These are phyloP conservation scores for Acrocephalus scirpaceus DNA, from an alignment of 2,797 vertebrate species.

Conservation along the genomic window DNA sequence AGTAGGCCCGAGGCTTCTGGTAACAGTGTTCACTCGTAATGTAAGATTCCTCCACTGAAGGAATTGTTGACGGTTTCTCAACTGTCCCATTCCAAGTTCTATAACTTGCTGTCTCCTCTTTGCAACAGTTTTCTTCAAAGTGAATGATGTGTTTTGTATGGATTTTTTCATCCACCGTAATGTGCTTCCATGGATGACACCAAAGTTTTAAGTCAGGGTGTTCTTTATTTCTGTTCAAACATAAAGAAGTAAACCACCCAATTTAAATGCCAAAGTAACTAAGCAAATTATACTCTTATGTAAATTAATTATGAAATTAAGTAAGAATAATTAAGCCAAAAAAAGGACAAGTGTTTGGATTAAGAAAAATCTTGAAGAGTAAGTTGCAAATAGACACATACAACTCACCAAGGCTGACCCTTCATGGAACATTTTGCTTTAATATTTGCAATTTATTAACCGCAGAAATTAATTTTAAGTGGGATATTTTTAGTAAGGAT, in stretches of 20 bases:
- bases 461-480: background rate
- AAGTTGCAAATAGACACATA: background rate
- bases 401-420: background rate
- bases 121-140: slow-evolving; percentile 72
- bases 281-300: background rate
- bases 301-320: background rate
- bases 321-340: background rate
- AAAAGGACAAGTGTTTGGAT: background rate
- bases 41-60: slow-evolving; percentile 88
- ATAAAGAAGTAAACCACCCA: background rate
- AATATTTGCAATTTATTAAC: background rate
- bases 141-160: slow-evolving; percentile 73
- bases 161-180: slow-evolving; percentile 76
- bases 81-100: slow-evolving; percentile 83
- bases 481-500: background rate
- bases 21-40: slow-evolving; percentile 98
- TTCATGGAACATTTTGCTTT: background rate
- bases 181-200: slow-evolving; percentile 91
- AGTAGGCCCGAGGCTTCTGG: slow-evolving; percentile 93
- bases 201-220: slow-evolving; percentile 93
- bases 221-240: slow-evolving; percentile 83
- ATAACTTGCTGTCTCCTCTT: slow-evolving; percentile 70
- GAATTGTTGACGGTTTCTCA: slow-evolving; percentile 79
- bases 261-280: background rate
- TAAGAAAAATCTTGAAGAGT: background rate